Evolutionary conservation across 2,888 invertebrate genomes (phyloP).

Genomic region (Harpalus rubripes): DNA sequence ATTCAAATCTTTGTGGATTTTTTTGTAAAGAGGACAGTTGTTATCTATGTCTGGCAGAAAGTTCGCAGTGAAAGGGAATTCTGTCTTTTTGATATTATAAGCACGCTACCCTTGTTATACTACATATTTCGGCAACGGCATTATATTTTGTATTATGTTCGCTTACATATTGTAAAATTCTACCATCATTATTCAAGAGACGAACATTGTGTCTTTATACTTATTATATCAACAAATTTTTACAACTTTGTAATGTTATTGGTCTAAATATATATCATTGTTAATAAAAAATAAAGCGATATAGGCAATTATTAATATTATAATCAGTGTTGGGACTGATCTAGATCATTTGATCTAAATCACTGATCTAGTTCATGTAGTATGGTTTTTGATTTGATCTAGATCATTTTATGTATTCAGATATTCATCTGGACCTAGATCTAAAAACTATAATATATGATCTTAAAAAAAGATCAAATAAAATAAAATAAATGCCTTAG

Average conservation of each 20-base stretch:
- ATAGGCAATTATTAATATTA: no score
- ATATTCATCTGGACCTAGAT: no score
- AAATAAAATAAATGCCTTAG: no score
- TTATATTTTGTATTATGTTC: neutral
- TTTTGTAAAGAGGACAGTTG: neutral
- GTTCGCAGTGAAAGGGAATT: neutral
- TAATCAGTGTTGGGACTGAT: no score
- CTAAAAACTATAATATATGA: no score
- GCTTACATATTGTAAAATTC: neutral
- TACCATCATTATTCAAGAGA: neutral
- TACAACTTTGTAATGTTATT: neutral
- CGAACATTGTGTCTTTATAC: neutral
- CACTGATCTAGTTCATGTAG: no score
- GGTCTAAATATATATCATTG: no score
- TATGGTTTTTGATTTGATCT: no score
- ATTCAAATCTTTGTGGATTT: constrained; percentile 3
- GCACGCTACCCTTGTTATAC: neutral
- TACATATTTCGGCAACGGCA: neutral
- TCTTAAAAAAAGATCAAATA: no score
- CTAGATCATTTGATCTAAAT: no score
- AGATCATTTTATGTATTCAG: no score
- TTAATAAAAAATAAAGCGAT: no score
- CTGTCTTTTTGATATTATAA: neutral
- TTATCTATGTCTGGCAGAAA: neutral
- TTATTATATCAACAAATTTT: neutral